Evolutionary conservation across 1,140 invertebrate genomes (phyloP), one percentile per base, ranked within the genome.

Genomic region (Trissolcus basalis): DNA sequence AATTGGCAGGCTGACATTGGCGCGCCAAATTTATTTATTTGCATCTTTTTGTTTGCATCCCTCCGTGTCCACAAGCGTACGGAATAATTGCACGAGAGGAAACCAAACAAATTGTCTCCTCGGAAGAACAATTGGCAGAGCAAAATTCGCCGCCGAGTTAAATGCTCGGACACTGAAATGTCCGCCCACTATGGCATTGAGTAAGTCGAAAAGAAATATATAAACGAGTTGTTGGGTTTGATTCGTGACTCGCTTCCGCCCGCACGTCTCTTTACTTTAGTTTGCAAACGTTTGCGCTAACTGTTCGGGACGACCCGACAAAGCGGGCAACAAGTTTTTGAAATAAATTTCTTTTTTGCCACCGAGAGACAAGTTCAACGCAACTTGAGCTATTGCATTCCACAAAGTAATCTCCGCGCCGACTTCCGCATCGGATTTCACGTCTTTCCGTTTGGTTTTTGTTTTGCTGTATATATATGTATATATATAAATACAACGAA

Each of bases 291-390:
- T 10, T 48, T 47, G n/a, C 47, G 36, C 9, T 3, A 13, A 15
- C 19, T 14, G 27, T 3, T 36, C 44, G 32, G 47, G 39, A 64
- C 58, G 19, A 50, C 45, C 47, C 33, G 36, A 53, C 32, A 71
- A 64, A 45, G 45, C 13, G 43, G 59, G 53, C 59, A 64, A 71
- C 59, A 64, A 64, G 51, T 64, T 71, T 64, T 63, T 35, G 14
- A 70, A 70, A 70, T 70, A 35, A 70, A 61, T 70, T 61, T 70
- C 53, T 61, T 70, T 58, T 55, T 54, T 47, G 49, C 45, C 47
- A 27, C 53, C 19, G 45, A 44, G 36, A 56, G 51, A 51, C 50
- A 68, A 60, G 56, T 63, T 70, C 58, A 63, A 58, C 68, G 58
- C 32, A 63, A 63, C 45, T 63, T 63, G 43, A 58, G 53, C 45